Conservation (phyloP, 2,113 vertebrate species). For the Limanda limanda region DNA sequence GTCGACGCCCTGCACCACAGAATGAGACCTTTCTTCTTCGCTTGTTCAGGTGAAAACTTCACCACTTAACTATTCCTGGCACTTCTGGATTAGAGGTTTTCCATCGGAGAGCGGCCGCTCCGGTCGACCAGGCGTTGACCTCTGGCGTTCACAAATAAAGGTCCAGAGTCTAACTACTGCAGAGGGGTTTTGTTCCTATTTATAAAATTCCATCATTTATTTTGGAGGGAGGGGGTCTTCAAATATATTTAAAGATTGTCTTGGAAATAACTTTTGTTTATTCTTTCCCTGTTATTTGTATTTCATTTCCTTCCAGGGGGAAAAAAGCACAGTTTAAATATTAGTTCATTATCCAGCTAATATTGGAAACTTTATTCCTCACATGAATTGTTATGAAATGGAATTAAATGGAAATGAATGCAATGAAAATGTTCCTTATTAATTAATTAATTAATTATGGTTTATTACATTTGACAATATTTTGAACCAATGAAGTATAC, state of each 20-base stretch:
- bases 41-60: conserved; percentile 61
- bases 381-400: neutral
- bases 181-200: neutral
- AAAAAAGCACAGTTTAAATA: neutral
- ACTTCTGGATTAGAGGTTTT: conserved; percentile 43
- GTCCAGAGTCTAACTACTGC: too few species aligned
- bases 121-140: conserved; percentile 36
- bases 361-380: neutral
- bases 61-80: conserved; percentile 25
- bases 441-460: too few species aligned
- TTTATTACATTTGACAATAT: too few species aligned
- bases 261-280: neutral
- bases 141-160: neutral
- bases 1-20: conserved; percentile 42
- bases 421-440: neutral
- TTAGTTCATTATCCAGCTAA: neutral
- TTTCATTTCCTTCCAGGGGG: neutral
- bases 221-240: neutral
- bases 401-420: neutral
- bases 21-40: conserved; percentile 43
- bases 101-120: conserved; percentile 31
- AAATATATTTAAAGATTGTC: neutral
- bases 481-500: too few species aligned
- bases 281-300: neutral
- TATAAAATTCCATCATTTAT: neutral